Evolutionary conservation across 2,797 vertebrate species (phyloP).

Genomic region (Kryptolebias ocellatus): DNA sequence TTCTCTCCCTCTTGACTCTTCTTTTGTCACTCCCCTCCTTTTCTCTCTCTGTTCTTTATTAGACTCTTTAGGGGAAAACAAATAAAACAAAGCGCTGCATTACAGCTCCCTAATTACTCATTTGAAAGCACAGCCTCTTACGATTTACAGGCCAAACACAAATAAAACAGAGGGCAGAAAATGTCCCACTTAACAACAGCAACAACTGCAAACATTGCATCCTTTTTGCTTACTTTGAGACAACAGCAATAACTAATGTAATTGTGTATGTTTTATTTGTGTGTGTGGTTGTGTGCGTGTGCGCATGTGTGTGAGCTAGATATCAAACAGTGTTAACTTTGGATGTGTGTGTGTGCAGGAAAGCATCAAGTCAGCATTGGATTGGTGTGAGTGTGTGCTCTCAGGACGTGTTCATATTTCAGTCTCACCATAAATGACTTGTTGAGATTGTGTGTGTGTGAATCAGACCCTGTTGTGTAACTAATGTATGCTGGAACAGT

Average conservation of each 20-base stretch:
- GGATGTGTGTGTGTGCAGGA: background rate
- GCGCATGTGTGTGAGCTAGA: background rate
- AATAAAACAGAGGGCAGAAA: conserved; percentile 63
- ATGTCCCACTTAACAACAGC: conserved; percentile 41
- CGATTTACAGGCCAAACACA: conserved; percentile 62
- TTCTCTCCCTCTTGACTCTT: background rate
- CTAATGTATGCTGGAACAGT: conserved; percentile 45
- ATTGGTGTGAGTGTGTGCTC: conserved; percentile 13
- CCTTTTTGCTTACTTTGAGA: conserved; percentile 39
- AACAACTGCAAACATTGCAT: conserved; percentile 56
- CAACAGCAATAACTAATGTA: conserved; percentile 38
- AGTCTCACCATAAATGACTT: conserved; percentile 21
- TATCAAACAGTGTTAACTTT: background rate
- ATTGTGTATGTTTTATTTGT: conserved; percentile 4
- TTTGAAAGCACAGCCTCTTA: conserved; percentile 53
- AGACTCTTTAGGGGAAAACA: conserved; percentile 46
- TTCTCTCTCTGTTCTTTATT: conserved; percentile 28
- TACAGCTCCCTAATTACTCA: conserved; percentile 67
- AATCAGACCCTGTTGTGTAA: conserved; percentile 15
- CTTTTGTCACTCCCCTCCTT: background rate
- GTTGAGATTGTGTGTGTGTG: background rate
- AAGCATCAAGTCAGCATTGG: conserved; percentile 7
- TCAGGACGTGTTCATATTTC: conserved; percentile 28
- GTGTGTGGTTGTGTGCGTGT: conserved; percentile 1
- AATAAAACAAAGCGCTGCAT: conserved; percentile 60